Base-by-base conservation (phyloP, 2,888 invertebrate genomes). In the Trissolcus brochymenae region DNA sequence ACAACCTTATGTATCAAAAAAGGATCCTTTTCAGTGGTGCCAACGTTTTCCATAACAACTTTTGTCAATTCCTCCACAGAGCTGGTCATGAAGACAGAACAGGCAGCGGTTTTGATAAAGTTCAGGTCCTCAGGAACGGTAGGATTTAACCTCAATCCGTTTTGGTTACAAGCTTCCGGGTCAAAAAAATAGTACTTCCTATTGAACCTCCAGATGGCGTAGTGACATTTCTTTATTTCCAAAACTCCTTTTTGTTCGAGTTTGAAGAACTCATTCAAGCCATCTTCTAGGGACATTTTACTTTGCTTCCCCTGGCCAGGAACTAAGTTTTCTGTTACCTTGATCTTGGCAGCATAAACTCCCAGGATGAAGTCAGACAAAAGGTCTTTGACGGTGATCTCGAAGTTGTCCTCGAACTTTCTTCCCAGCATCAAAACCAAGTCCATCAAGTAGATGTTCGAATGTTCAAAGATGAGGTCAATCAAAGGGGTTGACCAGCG, bases 381-480 rank as follows among this genome's bases (percentile, higher is more conserved):
- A 0, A 87, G 55, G 21, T 89, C 86, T 1, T 84, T 82, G 35
- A 88, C 43, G 0, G 64, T 79, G 0, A 89, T 78, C 19, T 84
- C 81, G 43, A 88, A 87, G 1, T 35, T 59, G 0, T 84, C 81
- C 14, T 84, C 81, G 9, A 88, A 70, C n/a, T 81, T 82, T 25
- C 85, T 88, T 0, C 84, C 86, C 4, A 87, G 70, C 0, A 84
- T 84, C 4, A 86, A 80, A 0, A 82, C 82, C 7, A 89, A 62
- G 60, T 88, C 89, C 6, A 87, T 78, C 41, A 89, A 76, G 51
- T 87, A 89, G 1, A 88, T 84, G 61, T 87, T 85, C 0, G 88
- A 80, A 25, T 88, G 87, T 49, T 89, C 87, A 66, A 89, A 85
- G n/a, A 89, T 88, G 14, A 88, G 49, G 59, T 89, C 86, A 2